Percentiles rank a stretch among this genome's conserved stretches.
Evolutionary conservation across 1,140 invertebrate genomes (phyloP).

Genomic region (Philotrypesis tridentata): DNA sequence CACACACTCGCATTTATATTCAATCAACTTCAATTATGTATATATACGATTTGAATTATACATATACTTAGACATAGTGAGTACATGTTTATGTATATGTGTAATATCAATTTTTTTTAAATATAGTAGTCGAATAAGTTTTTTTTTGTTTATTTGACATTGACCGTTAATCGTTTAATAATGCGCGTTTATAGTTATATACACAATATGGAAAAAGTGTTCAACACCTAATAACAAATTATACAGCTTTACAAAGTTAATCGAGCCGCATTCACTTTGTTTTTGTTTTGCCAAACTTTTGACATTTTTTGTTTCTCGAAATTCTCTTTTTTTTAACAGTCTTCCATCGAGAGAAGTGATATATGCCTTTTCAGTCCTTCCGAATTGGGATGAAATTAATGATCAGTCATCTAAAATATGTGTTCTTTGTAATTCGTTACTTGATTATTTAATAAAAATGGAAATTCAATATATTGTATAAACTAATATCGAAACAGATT

Average conservation of each 20-base stretch:
- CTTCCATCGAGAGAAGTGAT: constrained; percentile 37
- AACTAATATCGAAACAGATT: background rate
- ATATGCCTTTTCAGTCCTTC: constrained; percentile 21
- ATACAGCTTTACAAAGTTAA: constrained; percentile 50
- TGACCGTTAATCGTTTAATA: constrained; percentile 40
- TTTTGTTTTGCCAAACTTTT: constrained; percentile 20
- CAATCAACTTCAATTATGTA: constrained; percentile 39
- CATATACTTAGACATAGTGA: constrained; percentile 43
- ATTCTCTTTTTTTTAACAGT: constrained; percentile 30
- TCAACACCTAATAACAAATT: constrained; percentile 52
- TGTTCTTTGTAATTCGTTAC: constrained; percentile 23
- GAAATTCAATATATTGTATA: background rate
- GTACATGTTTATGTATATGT: constrained; percentile 48
- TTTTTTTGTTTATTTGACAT: constrained; percentile 44
- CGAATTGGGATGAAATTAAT: background rate
- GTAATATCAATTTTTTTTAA: constrained; percentile 40
- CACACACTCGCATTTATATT: constrained; percentile 28
- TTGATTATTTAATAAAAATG: background rate
- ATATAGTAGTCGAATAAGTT: constrained; percentile 38
- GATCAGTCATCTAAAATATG: constrained; percentile 30
- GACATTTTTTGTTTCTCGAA: constrained; percentile 14
- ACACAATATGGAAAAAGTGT: constrained; percentile 46
- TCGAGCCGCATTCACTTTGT: constrained; percentile 29
- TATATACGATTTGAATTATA: constrained; percentile 44
- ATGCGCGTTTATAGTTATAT: constrained; percentile 47